Evolutionary conservation across 2,113 vertebrate species (phyloP).

Genomic region (Miniopterus natalensis): DNA sequence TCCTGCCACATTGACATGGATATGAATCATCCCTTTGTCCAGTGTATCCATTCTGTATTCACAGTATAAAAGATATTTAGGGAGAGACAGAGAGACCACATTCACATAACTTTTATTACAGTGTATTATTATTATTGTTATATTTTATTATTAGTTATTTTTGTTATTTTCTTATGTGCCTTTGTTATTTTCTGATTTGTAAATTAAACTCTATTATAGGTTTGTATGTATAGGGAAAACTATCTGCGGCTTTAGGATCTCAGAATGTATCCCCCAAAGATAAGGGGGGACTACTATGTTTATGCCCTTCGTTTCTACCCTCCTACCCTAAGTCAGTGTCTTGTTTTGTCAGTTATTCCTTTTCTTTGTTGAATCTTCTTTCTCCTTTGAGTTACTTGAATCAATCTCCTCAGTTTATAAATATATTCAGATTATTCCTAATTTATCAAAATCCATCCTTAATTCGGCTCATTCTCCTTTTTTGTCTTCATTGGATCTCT

Average conservation of each 20-base stretch:
- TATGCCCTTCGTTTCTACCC: background rate
- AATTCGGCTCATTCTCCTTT: background rate
- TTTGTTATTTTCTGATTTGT: no score
- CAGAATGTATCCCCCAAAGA: background rate
- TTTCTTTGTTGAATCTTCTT: constrained; percentile 5
- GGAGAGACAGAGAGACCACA: background rate
- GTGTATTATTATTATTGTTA: no score
- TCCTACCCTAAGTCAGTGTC: background rate
- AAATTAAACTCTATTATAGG: background rate
- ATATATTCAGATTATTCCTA: background rate
- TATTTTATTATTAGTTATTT: background rate
- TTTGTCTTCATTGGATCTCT: constrained; percentile 4
- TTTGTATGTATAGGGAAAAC: background rate
- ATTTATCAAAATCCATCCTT: background rate
- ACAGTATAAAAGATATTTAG: background rate
- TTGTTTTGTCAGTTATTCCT: constrained; percentile 27
- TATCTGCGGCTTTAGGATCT: background rate
- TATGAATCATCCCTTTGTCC: background rate
- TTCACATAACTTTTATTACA: background rate
- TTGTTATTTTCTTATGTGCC: background rate
- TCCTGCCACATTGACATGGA: background rate
- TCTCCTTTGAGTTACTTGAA: constrained; percentile 31
- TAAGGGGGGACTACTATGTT: background rate
- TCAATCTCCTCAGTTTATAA: background rate
- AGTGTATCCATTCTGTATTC: background rate